Conservation (phyloP, 2,113 vertebrate species). For the Istiophorus platypterus region DNA sequence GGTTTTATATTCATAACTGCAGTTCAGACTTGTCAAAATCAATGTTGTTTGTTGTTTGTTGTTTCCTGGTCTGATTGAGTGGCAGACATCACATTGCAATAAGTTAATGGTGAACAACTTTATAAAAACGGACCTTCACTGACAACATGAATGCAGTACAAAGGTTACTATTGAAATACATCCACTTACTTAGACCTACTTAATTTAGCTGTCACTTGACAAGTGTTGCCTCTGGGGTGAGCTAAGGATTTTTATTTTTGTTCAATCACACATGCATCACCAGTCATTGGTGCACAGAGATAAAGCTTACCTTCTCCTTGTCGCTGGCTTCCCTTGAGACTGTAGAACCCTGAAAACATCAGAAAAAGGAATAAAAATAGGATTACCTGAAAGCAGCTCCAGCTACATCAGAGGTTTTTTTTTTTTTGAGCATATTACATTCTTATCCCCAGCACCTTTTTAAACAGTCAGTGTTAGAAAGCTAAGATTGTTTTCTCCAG, state of each 20-base stretch:
- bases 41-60: not conserved
- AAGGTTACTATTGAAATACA: constrained; percentile 2
- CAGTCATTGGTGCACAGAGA: constrained; percentile 37
- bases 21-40: not conserved
- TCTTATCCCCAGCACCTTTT: not conserved
- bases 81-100: not conserved
- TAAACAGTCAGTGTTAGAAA: constrained; percentile 35
- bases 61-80: not conserved
- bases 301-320: constrained; percentile 91
- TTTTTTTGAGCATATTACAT: constrained; percentile 9
- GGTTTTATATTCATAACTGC: not conserved
- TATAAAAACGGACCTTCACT: not conserved
- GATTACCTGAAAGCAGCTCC: constrained; percentile 17
- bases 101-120: not conserved
- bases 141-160: not conserved
- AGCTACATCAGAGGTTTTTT: constrained; percentile 26
- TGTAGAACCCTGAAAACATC: constrained; percentile 89
- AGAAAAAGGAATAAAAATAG: constrained; percentile 47
- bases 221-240: constrained; percentile 32
- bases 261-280: constrained; percentile 37
- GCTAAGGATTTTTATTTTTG: constrained; percentile 58
- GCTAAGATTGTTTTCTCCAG: constrained; percentile 14
- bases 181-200: constrained; percentile 35
- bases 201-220: constrained; percentile 58
- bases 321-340: constrained; percentile 96